Conservation (phyloP, 2,113 vertebrate species). For the Athene noctua region DNA sequence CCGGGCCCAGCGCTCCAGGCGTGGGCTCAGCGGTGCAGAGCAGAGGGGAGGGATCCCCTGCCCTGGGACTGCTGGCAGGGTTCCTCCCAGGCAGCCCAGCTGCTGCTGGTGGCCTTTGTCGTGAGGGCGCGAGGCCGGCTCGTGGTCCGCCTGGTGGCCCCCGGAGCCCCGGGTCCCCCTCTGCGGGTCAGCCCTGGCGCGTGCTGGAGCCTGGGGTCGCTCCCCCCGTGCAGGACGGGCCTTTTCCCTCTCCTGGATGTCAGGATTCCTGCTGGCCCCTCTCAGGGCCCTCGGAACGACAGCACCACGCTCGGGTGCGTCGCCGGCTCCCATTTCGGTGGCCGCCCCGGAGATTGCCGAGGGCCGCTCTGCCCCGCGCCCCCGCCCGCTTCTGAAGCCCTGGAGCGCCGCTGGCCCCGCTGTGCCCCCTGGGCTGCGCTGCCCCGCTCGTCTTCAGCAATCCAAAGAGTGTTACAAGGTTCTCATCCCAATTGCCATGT, state of each 20-base stretch:
- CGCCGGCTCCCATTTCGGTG: rapidly evolving
- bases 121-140: rapidly evolving
- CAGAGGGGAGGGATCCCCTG: background rate
- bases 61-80: rapidly evolving
- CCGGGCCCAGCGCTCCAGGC: background rate
- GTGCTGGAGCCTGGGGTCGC: background rate
- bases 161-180: background rate
- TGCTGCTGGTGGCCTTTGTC: background rate
- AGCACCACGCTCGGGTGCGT: background rate
- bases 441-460: background rate
- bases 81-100: background rate
- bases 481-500: background rate
- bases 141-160: rapidly evolving
- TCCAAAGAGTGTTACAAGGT: background rate
- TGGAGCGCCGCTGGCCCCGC: rapidly evolving
- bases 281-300: background rate
- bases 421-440: background rate
- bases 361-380: background rate
- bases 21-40: background rate
- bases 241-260: background rate
- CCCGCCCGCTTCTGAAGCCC: background rate
- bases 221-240: background rate
- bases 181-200: rapidly evolving
- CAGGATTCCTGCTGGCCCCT: rapidly evolving
- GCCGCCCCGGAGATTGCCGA: rapidly evolving